Base-by-base conservation (phyloP, 2,113 vertebrate genomes). In the Xiphias gladius region DNA sequence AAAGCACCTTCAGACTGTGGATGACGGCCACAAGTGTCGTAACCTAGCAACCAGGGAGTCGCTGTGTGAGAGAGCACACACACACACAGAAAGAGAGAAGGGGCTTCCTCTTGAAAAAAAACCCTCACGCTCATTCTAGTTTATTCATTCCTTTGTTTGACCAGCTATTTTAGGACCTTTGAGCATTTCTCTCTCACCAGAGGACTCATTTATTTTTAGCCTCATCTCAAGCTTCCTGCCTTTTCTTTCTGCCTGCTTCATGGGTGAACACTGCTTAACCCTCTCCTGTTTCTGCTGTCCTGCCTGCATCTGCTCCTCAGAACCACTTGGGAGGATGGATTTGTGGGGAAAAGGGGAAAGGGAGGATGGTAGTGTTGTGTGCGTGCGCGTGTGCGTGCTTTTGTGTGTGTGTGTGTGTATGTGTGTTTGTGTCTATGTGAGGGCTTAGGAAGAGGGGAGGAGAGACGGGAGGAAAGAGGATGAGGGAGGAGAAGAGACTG, bases 31-130 rank as follows among this genome's bases (percentile, higher is more conserved):
- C 76, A 90, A 94, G 91, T 93, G 94, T 87, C 80, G 94, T 96
- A 91, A 90, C 95, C 94, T 95, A 94, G 95, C 94, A 96, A 96
- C 95, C 87, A 32, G 82, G 79, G 90, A 91, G 94, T 91, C 82
- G 87, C 93, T 91, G 90, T 80, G 85, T 67, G 81, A 74, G 82
- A 73, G 86, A 83, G 66, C 35, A 61, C 17, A 19, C 30, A 46
- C n/a, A 62, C 57, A 39, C 41, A 52, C 3, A 68, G 32, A 43
- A 7, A 65, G 17, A 43, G 22, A 57, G 24, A 52, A 81, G 88
- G 94, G 92, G 92, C 88, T 94, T 93, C 94, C 93, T 91, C 90
- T 85, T 79, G 83, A 86, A 88, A 82, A 87, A 86, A 73, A 72
- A 66, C 37, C 28, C 86, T 77, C 77, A 76, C 58, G 73, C 86